Evolutionary conservation across 2,113 vertebrate species (phyloP).

Genomic region (Guaruba guarouba): DNA sequence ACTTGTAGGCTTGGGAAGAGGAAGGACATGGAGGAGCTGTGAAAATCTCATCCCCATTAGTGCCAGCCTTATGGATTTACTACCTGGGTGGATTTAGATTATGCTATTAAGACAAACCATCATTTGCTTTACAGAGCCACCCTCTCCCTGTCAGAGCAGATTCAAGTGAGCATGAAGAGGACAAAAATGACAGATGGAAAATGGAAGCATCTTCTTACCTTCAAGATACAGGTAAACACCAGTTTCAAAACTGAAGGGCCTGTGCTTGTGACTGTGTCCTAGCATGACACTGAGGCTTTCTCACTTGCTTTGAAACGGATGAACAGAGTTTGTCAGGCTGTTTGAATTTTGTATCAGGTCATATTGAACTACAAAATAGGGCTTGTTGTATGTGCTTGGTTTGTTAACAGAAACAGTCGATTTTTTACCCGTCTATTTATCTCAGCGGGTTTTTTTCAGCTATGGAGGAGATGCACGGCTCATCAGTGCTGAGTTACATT

Average conservation of each 20-base stretch:
- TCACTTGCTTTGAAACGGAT: background rate
- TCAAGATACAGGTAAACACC: background rate
- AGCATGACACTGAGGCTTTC: background rate
- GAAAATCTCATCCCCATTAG: background rate
- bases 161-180: background rate
- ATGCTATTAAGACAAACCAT: background rate
- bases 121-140: constrained; percentile 34
- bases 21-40: background rate
- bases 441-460: background rate
- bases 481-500: background rate
- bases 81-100: background rate
- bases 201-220: background rate
- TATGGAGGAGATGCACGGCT: background rate
- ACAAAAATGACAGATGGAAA: background rate
- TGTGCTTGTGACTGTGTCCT: background rate
- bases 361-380: background rate
- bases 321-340: background rate
- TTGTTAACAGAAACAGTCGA: background rate
- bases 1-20: background rate
- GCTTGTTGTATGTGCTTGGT: background rate
- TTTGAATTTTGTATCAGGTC: background rate
- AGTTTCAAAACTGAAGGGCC: background rate
- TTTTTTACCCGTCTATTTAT: background rate
- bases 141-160: background rate
- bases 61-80: background rate